Evolutionary conservation across 2,888 invertebrate species (phyloP), one percentile per base, ranked within the genome.

Genomic region (Halocaridina rubra): DNA sequence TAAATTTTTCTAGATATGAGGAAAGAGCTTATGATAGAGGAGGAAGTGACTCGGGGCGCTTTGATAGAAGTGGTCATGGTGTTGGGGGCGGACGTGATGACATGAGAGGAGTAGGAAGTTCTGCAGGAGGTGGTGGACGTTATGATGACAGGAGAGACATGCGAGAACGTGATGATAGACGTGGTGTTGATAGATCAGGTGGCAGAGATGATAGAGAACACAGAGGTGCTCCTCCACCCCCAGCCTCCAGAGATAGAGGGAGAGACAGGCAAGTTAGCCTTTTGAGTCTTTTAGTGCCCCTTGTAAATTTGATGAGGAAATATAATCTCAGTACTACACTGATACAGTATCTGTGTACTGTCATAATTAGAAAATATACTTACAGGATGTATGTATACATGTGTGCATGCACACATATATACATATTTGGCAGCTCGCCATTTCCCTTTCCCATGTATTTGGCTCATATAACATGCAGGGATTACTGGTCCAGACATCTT

Each of bases 141-240:
- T 82, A 84, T 7, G 82, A 84, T 2, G 82, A 84, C 13, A 39
- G 82, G 16, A 61, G 82, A n/a, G 82, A 84, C 7, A 76, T 82
- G 4, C 61, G 82, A 16, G 82, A 82, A 22, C 76, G 82, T 4
- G 82, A 82, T 3, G 82, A 84, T 7, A 84, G 82, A 32, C 72
- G 82, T 8, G 67, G 53, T 2, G 76, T 84, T 27, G 82, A 84
- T 27, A 33, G 82, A 4, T 84, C 82, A 5, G 78, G 78, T 19
- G 69, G 78, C 13, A 78, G 82, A 13, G 82, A 84, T 32, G 82
- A 84, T 46, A 24, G 82, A 0, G 82, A 84, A 22, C 82, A 84
- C 59, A 69, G 78, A n/a, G 72, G 78, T 24, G 59, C 57, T 4
- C 77, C 75, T 19, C 46, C 82, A 8, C 77, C 82, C 22, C 82